Percentiles rank a stretch among this genome's conserved stretches.
Evolutionary conservation across 2,797 vertebrate species (phyloP).

Genomic region (Rallus crepitans): DNA sequence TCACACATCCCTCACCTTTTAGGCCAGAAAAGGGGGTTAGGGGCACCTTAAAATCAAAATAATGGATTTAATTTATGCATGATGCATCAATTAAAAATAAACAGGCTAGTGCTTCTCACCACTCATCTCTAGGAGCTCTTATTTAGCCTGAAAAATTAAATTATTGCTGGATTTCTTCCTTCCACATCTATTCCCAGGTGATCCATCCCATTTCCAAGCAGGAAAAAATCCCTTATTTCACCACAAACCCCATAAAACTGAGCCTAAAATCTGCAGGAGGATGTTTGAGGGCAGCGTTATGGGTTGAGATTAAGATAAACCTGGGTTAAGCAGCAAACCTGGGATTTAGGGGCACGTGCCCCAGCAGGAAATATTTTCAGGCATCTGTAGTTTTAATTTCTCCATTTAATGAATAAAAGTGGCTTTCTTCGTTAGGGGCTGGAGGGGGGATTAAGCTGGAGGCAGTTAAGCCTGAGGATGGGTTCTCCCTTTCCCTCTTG

Average conservation of each 20-base stretch:
- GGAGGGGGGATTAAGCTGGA: background rate
- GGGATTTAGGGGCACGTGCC: slow-evolving; percentile 29
- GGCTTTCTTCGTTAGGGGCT: background rate
- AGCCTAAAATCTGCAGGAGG: background rate
- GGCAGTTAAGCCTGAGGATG: background rate
- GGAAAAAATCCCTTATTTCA: background rate
- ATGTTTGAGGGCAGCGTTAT: background rate
- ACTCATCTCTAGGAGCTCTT: background rate
- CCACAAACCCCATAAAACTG: background rate
- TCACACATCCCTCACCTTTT: rapidly evolving
- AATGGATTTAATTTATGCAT: rapidly evolving
- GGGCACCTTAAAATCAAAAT: background rate
- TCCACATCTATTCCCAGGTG: rapidly evolving
- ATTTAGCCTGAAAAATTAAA: background rate
- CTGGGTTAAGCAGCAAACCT: background rate
- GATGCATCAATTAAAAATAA: background rate
- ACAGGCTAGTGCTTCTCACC: rapidly evolving
- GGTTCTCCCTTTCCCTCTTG: background rate
- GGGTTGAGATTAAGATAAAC: background rate
- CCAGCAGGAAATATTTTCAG: slow-evolving; percentile 37
- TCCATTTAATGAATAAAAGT: background rate
- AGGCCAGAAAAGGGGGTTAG: background rate
- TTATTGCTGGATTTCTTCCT: background rate
- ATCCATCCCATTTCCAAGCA: background rate
- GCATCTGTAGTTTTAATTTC: background rate